These are phyloP conservation scores for Epinotia ramella DNA, from an alignment of 2,888 invertebrate genomes.

Conservation along the genomic window DNA sequence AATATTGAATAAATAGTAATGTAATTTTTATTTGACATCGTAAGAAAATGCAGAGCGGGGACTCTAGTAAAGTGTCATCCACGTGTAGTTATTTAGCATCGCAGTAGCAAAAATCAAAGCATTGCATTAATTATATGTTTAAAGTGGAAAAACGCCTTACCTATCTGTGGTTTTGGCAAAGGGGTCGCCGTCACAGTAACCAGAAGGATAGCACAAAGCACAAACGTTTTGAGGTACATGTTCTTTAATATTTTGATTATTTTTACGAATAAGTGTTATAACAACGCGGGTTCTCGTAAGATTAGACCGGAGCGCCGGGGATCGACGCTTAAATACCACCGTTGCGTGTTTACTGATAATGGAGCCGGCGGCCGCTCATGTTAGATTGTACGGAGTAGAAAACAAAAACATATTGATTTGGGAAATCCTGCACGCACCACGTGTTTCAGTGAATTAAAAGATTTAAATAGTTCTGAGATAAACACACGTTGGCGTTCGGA, in stretches of 20 bases:
- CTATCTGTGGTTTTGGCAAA: neutral
- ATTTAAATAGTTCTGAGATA: no score
- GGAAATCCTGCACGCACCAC: slow-evolving; percentile 2
- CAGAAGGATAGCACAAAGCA: slow-evolving; percentile 35
- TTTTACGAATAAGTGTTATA: slow-evolving; percentile 11
- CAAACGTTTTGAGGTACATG: slow-evolving; percentile 31
- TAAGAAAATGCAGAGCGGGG: neutral
- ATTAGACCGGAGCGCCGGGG: slow-evolving; percentile 21
- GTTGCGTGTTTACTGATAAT: slow-evolving; percentile 21
- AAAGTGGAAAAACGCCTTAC: neutral
- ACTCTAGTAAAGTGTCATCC: neutral
- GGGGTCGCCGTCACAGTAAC: slow-evolving; percentile 16
- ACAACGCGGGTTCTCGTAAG: slow-evolving; percentile 8
- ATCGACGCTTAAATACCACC: slow-evolving; percentile 40
- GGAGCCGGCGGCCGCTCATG: neutral
- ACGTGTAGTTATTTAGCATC: neutral
- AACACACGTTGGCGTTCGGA: no score
- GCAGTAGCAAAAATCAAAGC: slow-evolving; percentile 2
- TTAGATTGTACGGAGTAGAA: neutral
- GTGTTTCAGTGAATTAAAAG: neutral
- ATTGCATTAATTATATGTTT: neutral
- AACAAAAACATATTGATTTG: slow-evolving; percentile 9
- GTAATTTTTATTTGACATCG: no score
- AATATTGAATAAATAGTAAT: no score
- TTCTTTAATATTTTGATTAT: neutral